These are phyloP conservation scores for Pedionomus torquatus DNA, from an alignment of 2,113 vertebrate species.

Conservation along the genomic window DNA sequence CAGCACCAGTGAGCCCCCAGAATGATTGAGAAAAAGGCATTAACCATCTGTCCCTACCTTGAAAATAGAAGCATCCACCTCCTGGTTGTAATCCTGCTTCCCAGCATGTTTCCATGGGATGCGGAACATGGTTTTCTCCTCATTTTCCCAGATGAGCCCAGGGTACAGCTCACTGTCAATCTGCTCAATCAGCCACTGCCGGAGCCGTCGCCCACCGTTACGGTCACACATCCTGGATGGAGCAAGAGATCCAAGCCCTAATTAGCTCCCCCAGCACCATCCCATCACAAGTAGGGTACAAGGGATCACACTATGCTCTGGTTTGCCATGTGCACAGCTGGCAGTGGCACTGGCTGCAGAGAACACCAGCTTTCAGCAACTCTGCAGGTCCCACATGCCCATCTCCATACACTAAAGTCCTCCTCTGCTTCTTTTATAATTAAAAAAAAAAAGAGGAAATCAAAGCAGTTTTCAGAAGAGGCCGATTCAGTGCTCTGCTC, in stretches of 20 bases:
- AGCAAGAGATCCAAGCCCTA: fast-evolving
- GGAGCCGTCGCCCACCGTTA: constrained; percentile 87
- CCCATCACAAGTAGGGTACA: fast-evolving
- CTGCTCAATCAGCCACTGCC: constrained; percentile 97
- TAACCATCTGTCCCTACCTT: constrained; percentile 77
- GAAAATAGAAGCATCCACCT: constrained; percentile 96
- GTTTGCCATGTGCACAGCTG: fast-evolving
- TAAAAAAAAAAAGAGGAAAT: neutral
- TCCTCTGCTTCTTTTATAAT: neutral
- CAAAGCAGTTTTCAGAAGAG: neutral
- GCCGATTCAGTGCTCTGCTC: neutral
- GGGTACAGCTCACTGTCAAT: constrained; percentile 90
- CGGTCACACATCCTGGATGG: constrained; percentile 80
- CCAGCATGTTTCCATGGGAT: constrained; percentile 98
- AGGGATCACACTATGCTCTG: fast-evolving
- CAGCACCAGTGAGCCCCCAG: fast-evolving
- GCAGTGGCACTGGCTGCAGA: fast-evolving
- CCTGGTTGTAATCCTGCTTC: constrained; percentile 98
- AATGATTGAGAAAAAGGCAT: fast-evolving
- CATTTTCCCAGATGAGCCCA: constrained; percentile 93
- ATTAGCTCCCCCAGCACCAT: fast-evolving
- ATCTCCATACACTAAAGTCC: fast-evolving
- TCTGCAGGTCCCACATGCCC: fast-evolving
- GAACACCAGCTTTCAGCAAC: neutral
- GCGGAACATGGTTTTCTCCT: constrained; percentile 90